Evolutionary conservation across 1,140 invertebrate genomes (phyloP).

Genomic region (Euwallacea fornicatus): DNA sequence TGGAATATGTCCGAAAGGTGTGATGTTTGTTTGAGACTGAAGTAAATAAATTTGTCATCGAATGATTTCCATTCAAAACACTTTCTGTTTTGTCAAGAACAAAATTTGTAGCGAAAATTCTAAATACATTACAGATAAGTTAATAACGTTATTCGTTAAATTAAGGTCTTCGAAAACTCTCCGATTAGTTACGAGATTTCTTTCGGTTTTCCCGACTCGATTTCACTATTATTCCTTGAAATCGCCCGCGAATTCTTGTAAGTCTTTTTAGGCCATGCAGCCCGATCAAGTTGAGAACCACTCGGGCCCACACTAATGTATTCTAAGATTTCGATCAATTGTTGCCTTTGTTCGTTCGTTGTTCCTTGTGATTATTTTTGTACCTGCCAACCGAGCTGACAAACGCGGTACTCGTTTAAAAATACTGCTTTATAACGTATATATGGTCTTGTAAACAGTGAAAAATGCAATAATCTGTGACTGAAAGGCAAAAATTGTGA

Average conservation of each 20-base stretch:
- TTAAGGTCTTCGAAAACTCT: constrained; percentile 10
- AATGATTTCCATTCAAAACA: no score
- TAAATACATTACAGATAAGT: no score
- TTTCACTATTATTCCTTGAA: constrained; percentile 37
- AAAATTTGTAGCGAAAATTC: no score
- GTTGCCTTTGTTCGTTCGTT: constrained; percentile 12
- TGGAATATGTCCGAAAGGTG: no score
- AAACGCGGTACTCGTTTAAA: no score
- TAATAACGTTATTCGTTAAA: neutral
- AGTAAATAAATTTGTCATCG: no score
- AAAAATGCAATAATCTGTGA: no score
- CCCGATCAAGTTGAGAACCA: constrained; percentile 19
- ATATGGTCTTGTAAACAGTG: no score
- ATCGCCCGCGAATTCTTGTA: constrained; percentile 39
- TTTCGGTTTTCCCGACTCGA: constrained; percentile 9
- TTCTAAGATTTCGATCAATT: constrained; percentile 30
- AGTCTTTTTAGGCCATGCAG: constrained; percentile 38
- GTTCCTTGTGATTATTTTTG: neutral
- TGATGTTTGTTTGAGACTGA: no score
- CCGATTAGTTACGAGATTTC: constrained; percentile 1
- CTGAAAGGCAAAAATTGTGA: no score
- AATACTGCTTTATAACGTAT: no score
- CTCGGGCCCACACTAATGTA: constrained; percentile 30
- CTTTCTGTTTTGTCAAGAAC: no score
- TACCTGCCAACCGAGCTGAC: constrained; percentile 8